Conservation (phyloP, 2,888 invertebrate genomes). For the Dolichopus griseipennis region DNA sequence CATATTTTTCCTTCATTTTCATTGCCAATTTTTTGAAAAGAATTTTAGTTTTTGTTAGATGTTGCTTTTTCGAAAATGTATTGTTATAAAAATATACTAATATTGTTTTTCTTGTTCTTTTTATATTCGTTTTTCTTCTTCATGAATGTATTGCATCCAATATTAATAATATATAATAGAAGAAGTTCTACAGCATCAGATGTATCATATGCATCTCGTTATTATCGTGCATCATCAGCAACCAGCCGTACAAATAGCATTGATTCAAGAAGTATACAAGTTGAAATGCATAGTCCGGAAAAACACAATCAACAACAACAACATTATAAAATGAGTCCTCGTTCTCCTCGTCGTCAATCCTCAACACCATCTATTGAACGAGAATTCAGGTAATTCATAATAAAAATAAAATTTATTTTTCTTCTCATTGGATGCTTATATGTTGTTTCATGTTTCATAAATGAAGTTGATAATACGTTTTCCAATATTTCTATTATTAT, state of each 20-base stretch:
- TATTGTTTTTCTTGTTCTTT: neutral
- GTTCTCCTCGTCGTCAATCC: constrained; percentile 36
- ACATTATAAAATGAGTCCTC: constrained; percentile 12
- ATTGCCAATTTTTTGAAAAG: neutral
- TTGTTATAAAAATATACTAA: too few species aligned
- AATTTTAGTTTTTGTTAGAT: neutral
- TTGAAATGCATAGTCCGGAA: constrained; percentile 41
- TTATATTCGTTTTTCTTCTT: too few species aligned
- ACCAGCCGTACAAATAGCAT: constrained; percentile 41
- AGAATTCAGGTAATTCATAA: constrained; percentile 35
- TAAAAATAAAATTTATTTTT: neutral
- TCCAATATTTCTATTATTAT: too few species aligned
- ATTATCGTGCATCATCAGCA: constrained; percentile 34
- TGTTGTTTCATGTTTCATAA: too few species aligned
- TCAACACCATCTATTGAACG: constrained; percentile 42
- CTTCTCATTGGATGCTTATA: too few species aligned
- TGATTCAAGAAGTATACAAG: constrained; percentile 40
- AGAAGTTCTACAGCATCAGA: constrained; percentile 42
- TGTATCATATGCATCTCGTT: constrained; percentile 39
- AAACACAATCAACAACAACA: constrained; percentile 27
- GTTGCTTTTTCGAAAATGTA: too few species aligned
- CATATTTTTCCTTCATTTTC: neutral
- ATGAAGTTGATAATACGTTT: too few species aligned
- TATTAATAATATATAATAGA: constrained; percentile 14
- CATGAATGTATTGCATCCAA: constrained; percentile 5